phyloP scores from a whole-genome alignment of 2,113 vertebrate genomes.

The Chaetodon trifascialis region DNA sequence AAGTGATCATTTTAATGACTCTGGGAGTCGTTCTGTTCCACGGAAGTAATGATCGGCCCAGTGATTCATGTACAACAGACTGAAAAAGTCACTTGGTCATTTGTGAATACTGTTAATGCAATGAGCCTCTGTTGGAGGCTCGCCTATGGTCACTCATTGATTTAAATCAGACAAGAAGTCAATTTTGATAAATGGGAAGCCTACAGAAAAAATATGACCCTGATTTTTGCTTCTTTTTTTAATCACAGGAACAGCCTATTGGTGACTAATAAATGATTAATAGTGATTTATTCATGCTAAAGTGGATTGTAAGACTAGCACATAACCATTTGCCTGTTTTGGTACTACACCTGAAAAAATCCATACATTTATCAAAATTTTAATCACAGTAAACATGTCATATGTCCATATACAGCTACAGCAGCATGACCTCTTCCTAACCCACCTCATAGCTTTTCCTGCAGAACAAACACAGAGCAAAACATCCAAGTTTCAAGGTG shows the following conservation, averaged over 20 bases:
- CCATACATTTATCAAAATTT: not conserved
- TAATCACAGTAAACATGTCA: not conserved
- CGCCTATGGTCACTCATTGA: not conserved
- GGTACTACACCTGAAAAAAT: not conserved
- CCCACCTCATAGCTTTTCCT: not conserved
- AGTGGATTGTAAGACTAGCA: not conserved
- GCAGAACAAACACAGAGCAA: conserved; percentile 22
- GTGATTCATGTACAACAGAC: conserved; percentile 22
- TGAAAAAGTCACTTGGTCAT: conserved; percentile 16
- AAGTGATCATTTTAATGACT: conserved; percentile 24
- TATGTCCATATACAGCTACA: not conserved
- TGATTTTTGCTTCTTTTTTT: conserved; percentile 3
- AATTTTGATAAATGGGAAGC: conserved; percentile 28
- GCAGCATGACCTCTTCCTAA: conserved; percentile 17
- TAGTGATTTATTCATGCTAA: conserved; percentile 1
- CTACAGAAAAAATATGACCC: not conserved
- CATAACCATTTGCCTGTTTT: not conserved
- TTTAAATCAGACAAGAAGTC: conserved; percentile 47
- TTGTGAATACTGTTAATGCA: conserved; percentile 43
- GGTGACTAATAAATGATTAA: not conserved
- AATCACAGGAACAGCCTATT: not conserved
- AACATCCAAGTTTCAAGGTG: conserved; percentile 21
- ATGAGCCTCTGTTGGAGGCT: conserved; percentile 4
- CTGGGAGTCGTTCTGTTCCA: conserved; percentile 6
- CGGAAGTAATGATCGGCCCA: conserved; percentile 19